Evolutionary conservation across 2,113 vertebrate genomes (phyloP), one percentile per base, ranked within the genome.

Genomic region (Amphiprion ocellaris): DNA sequence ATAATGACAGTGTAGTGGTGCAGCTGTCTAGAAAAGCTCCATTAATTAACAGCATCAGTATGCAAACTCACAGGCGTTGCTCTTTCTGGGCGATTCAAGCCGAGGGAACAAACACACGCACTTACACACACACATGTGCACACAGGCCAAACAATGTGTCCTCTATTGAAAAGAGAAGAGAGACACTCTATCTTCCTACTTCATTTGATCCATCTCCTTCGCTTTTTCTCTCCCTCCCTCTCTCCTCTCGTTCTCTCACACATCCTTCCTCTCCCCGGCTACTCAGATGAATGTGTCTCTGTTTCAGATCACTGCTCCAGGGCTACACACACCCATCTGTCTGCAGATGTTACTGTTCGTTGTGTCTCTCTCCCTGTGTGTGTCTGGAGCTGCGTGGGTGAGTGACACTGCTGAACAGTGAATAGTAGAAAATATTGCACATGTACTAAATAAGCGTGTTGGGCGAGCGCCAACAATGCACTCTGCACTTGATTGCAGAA

Each of bases 201-300:
- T 91, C 90, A 93, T 92, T 92, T 92, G 89, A 94, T 94, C 90
- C 85, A 75, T 90, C 87, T 88, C 89, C 76, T 83, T 86, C 67
- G 52, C 85, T 81, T 78, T 89, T 91, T 90, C 84, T 87, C 88
- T 77, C 68, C 68, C 30, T 33, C 30, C 80, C 85, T 83, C 82
- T 84, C 90, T 90, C 84, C 85, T 83, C 82, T 86, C 90, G 26
- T 74, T 89, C 88, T 92, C 80, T 85, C 89, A 90, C 90, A 92
- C 94, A 91, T 92, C 88, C 94, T 92, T 94, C 92, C 92, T 92
- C 91, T 93, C 83, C 78, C 86, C 80, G 56, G 85, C 77, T 87
- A 83, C 78, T 73, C 65, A 54, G 66, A 94, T 94, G 93, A 95
- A 95, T 94, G 92, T 87, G 74, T 83, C 93, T 94, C 92, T 95